Conservation (phyloP, 35 echinoderm and acorn worm genomes). For the Ptychodera flava region DNA sequence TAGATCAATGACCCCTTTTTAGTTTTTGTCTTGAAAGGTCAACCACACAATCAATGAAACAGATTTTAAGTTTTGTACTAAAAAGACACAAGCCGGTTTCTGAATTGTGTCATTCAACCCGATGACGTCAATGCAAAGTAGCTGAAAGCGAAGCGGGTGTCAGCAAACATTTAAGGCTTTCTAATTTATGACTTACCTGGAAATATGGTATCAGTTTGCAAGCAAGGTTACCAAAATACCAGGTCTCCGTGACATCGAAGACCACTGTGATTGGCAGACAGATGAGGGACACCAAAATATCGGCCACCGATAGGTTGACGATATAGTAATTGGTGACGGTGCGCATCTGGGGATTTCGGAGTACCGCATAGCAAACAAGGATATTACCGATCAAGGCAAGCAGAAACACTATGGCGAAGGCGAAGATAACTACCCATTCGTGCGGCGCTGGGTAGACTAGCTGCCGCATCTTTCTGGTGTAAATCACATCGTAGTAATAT, state of each 20-base stretch:
- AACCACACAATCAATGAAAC: too few species aligned
- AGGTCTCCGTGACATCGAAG: not conserved
- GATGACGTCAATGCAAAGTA: too few species aligned
- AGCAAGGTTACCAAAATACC: constrained; percentile 5
- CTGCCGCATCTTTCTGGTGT: not conserved
- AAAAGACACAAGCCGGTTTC: too few species aligned
- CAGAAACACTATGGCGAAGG: not conserved
- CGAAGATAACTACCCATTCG: constrained; percentile 2
- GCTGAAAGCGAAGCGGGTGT: too few species aligned
- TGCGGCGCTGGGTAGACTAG: not conserved
- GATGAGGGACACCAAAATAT: constrained; percentile 11
- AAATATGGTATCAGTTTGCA: constrained; percentile 5
- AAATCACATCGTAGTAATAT: not conserved
- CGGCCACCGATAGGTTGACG: not conserved
- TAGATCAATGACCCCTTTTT: too few species aligned
- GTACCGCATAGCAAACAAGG: constrained; percentile 13
- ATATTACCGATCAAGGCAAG: constrained; percentile 8
- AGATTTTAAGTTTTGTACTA: too few species aligned
- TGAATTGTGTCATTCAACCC: too few species aligned
- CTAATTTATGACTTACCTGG: too few species aligned
- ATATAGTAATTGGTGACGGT: constrained; percentile 10
- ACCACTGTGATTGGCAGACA: constrained; percentile 3
- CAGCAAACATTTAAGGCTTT: too few species aligned
- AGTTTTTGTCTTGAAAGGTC: too few species aligned
- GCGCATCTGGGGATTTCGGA: constrained; percentile 16